Evolutionary conservation across 2,113 vertebrate species (phyloP).

Genomic region (Nyctereutes procyonoides): DNA sequence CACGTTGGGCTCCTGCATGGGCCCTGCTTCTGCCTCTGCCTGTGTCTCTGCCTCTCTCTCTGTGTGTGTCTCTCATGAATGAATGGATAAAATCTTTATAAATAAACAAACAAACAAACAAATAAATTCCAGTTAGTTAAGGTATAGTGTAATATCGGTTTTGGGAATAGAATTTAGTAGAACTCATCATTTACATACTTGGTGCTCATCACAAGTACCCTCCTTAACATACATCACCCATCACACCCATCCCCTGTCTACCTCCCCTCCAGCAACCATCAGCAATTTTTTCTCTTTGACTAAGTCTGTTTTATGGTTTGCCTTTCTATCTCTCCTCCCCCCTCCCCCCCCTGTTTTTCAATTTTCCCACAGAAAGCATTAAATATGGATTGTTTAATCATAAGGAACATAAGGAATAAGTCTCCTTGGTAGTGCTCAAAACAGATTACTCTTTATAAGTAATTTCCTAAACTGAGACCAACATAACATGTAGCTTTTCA

Average conservation of each 20-base stretch:
- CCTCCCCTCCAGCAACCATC: not conserved
- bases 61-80: too few relatives aligned
- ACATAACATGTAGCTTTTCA: not conserved
- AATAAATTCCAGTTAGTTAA: not conserved
- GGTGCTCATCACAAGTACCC: not conserved
- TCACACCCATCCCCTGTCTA: not conserved
- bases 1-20: too few relatives aligned
- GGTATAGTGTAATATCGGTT: not conserved
- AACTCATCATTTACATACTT: not conserved
- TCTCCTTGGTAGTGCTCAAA: not conserved
- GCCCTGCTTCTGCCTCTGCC: too few relatives aligned
- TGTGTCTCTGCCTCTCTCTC: too few relatives aligned
- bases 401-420: not conserved
- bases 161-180: not conserved
- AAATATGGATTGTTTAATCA: not conserved
- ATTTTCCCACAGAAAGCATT: not conserved
- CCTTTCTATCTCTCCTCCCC: not conserved
- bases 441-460: not conserved
- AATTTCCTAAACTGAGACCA: not conserved
- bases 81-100: too few relatives aligned
- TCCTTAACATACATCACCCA: not conserved
- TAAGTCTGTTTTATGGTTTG: not conserved
- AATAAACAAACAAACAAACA: too few relatives aligned
- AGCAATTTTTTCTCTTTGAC: not conserved
- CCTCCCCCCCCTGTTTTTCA: not conserved